Evolutionary conservation across 2,113 vertebrate species (phyloP).

Genomic region (Halcyon senegalensis): DNA sequence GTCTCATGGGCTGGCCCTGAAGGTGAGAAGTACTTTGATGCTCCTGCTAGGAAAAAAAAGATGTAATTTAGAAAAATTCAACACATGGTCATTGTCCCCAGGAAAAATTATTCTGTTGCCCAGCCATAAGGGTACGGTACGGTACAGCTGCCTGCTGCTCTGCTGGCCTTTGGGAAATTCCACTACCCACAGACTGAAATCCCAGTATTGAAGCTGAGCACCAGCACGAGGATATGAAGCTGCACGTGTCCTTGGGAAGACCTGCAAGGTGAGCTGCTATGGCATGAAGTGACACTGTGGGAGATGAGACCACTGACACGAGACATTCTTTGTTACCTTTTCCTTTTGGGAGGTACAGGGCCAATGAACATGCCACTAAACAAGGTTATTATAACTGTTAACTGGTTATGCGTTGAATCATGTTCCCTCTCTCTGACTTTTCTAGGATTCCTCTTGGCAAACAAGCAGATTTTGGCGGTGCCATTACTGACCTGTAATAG

Average conservation of each 20-base stretch:
- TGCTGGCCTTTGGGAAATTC: neutral
- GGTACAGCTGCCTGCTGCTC: neutral
- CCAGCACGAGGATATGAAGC: fast-evolving
- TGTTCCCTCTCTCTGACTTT: neutral
- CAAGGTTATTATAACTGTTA: neutral
- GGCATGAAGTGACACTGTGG: fast-evolving
- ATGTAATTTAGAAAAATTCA: neutral
- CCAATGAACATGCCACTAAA: neutral
- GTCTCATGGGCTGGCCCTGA: neutral
- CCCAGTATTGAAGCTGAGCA: neutral
- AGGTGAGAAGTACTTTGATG: neutral
- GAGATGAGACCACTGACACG: neutral
- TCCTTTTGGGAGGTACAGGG: neutral
- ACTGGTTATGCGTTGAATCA: neutral
- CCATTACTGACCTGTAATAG: neutral
- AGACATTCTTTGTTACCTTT: neutral
- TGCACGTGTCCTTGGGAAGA: neutral
- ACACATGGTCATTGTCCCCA: neutral
- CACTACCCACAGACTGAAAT: neutral
- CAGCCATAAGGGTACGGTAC: fast-evolving
- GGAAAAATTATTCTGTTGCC: neutral
- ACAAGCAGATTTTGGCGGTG: neutral
- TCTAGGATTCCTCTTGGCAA: neutral
- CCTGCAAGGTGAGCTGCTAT: neutral
- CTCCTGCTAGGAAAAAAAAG: neutral